Conservation (phyloP, 23 tunicate genomes). For the Clavelina lepadiformis region DNA sequence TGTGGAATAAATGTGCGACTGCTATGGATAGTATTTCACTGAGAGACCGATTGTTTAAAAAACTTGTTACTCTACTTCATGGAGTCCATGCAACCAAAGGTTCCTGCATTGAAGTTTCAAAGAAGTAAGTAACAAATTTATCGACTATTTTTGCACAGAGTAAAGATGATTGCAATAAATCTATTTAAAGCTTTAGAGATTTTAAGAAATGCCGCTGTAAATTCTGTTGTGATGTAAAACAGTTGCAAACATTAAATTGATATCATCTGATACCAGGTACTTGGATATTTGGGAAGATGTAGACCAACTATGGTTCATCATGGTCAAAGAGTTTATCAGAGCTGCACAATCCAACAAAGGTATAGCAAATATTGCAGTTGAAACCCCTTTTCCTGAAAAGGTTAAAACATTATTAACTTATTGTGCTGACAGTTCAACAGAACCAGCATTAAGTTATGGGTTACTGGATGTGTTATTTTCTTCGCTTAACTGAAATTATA, state of each 20-base stretch:
- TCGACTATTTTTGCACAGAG: too few species aligned
- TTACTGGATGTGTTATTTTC: too few species aligned
- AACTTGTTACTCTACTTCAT: constrained; percentile 10
- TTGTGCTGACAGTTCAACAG: too few species aligned
- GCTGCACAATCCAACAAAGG: constrained; percentile 12
- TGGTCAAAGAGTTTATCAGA: constrained; percentile 38
- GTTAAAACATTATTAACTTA: constrained; percentile 4
- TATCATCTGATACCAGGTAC: constrained; percentile 1
- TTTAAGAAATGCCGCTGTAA: neutral
- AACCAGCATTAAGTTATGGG: too few species aligned
- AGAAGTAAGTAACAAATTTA: constrained; percentile 15
- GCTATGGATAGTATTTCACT: neutral
- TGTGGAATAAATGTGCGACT: constrained; percentile 25
- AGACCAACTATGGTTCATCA: constrained; percentile 35
- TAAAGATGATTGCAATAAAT: too few species aligned
- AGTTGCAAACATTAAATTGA: neutral
- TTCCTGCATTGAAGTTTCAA: constrained; percentile 1
- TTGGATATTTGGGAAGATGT: constrained; percentile 15
- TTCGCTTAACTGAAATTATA: too few species aligned
- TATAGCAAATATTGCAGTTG: neutral
- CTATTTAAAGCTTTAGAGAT: neutral
- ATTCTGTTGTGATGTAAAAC: neutral
- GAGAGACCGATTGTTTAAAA: constrained; percentile 24
- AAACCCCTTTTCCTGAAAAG: neutral
- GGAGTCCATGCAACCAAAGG: constrained; percentile 9